Evolutionary conservation across 2,797 vertebrate species (phyloP).

Genomic region (Muscicapa comitata): DNA sequence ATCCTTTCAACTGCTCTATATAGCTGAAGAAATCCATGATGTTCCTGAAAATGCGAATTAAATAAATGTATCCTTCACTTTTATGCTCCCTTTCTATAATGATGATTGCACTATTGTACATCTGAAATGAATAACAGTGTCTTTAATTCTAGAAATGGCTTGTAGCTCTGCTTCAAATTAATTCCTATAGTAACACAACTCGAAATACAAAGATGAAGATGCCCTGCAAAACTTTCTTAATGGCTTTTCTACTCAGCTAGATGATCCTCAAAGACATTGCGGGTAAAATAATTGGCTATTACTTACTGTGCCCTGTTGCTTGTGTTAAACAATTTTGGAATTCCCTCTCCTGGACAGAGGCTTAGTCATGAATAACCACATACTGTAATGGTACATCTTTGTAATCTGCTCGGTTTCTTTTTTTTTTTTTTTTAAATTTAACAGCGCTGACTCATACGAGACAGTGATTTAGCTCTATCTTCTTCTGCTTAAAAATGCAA

Average conservation of each 20-base stretch:
- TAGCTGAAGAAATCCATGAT: background rate
- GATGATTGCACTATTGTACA: background rate
- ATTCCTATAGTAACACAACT: background rate
- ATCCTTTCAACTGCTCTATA: background rate
- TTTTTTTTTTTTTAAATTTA: background rate
- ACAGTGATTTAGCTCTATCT: background rate
- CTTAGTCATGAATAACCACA: background rate
- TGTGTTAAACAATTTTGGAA: background rate
- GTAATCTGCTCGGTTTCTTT: background rate
- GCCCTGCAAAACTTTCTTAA: background rate
- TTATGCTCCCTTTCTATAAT: background rate
- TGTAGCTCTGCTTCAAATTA: background rate
- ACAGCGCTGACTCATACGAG: background rate
- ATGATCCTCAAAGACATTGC: background rate
- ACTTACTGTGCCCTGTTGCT: background rate
- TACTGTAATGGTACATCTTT: background rate
- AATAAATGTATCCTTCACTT: background rate
- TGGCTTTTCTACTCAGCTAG: background rate
- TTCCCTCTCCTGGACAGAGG: background rate
- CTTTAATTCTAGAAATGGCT: background rate
- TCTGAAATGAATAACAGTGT: background rate
- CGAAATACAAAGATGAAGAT: background rate
- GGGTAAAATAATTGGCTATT: background rate
- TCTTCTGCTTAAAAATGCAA: background rate
- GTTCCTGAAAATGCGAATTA: conserved; percentile 3